These are phyloP conservation scores for Andrena fulva DNA, from an alignment of 2,888 invertebrate genomes.

Conservation along the genomic window DNA sequence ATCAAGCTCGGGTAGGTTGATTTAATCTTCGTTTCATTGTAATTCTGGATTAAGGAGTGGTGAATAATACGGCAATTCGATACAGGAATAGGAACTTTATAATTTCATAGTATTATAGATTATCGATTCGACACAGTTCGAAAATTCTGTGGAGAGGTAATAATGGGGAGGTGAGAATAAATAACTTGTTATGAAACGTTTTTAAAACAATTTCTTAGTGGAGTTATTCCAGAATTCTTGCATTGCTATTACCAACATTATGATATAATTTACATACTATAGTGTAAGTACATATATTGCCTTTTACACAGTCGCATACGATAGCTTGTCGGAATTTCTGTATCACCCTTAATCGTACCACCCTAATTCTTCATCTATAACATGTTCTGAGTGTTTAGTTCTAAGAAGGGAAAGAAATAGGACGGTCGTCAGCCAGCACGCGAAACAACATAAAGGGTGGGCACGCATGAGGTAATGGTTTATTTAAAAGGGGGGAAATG, in stretches of 20 bases:
- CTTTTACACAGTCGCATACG: neutral
- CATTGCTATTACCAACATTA: no score
- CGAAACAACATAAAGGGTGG: constrained; percentile 47
- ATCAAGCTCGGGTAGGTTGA: neutral
- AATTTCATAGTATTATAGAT: no score
- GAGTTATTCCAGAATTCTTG: neutral
- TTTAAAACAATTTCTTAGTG: neutral
- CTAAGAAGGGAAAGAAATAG: constrained; percentile 45
- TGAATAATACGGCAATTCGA: no score
- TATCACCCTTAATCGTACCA: constrained; percentile 22
- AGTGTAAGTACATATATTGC: neutral
- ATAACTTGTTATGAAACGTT: no score
- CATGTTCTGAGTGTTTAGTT: constrained; percentile 66
- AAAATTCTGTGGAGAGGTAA: neutral
- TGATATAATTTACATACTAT: no score
- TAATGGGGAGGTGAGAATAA: neutral
- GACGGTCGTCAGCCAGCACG: constrained; percentile 37
- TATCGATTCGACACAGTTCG: no score
- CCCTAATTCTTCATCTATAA: constrained; percentile 63
- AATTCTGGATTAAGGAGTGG: neutral
- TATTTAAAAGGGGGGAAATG: constrained; percentile 59
- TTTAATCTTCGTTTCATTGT: neutral
- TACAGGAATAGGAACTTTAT: no score
- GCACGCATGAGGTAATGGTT: constrained; percentile 59
- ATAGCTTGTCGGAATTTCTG: neutral